Percentiles rank a stretch among this genome's conserved stretches.
Conservation (phyloP, 1,140 invertebrate genomes). For the Plectrocnemia conspersa region DNA sequence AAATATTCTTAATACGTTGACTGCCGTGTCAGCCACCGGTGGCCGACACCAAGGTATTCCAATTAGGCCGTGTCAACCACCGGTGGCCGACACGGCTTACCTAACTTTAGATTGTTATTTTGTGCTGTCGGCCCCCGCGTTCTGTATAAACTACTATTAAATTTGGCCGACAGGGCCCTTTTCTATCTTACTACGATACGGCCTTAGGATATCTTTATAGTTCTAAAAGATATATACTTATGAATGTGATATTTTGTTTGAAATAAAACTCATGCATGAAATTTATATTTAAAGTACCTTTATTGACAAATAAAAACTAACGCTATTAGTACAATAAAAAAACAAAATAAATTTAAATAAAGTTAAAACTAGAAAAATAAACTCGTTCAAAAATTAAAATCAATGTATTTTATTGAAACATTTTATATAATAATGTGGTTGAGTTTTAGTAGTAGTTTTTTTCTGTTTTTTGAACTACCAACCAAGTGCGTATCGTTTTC, state of each 20-base stretch:
- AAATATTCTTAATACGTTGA: too few species aligned
- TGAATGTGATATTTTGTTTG: too few species aligned
- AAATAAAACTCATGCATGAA: slow-evolving; percentile 8
- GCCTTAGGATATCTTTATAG: slow-evolving; percentile 9
- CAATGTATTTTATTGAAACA: slow-evolving; percentile 15
- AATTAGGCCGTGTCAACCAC: too few species aligned
- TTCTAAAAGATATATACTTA: slow-evolving; percentile 1
- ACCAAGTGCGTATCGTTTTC: too few species aligned
- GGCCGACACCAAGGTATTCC: too few species aligned
- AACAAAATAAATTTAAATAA: slow-evolving; percentile 16
- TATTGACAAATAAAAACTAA: slow-evolving; percentile 7
- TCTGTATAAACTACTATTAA: slow-evolving; percentile 10
- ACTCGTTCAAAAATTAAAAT: slow-evolving; percentile 14
- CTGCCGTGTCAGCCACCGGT: too few species aligned
- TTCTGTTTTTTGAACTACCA: too few species aligned
- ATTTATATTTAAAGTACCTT: slow-evolving; percentile 10
- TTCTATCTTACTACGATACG: slow-evolving; percentile 10
- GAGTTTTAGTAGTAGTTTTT: too few species aligned
- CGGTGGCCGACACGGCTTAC: too few species aligned
- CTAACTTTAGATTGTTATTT: too few species aligned
- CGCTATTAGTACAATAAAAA: slow-evolving; percentile 5
- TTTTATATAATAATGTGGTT: neutral
- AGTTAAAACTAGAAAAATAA: slow-evolving; percentile 15
- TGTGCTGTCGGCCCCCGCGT: neutral
- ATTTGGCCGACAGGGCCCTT: slow-evolving; percentile 11